Evolutionary conservation across 2,888 invertebrate genomes (phyloP), one percentile per base, ranked within the genome.

Genomic region (Dichetophora obliterata): DNA sequence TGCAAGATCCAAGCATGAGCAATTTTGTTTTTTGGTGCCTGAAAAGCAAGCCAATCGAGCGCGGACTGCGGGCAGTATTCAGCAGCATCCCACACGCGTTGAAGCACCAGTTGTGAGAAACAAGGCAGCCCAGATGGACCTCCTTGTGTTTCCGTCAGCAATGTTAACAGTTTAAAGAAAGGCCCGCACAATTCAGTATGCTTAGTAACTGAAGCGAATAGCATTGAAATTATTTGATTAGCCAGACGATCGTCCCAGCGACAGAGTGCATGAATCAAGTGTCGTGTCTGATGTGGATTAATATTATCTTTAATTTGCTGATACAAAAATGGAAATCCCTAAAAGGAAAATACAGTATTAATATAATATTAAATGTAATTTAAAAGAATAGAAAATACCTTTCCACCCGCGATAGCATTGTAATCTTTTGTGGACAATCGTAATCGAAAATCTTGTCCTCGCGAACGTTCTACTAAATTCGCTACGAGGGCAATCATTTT

Each of bases 401-500:
- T 97, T 80, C 96, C 95, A 75, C 96, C 95, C 27, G 96, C 93
- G 34, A 97, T 92, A 1, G 96, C 95, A 84, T 92, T 93, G 73
- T 95, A 94, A 87, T 97, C 97, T 74, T 93, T 93, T 37, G 94
- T 92, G 14, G 93, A 93, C 37, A 98, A 90, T 69, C 94, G 93
- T 31, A 98, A 90, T 79, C 93, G 92, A 73, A 92, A 94, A 86
- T 93, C 93, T 6, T 94, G 91, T 80, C 95, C 95, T 2, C 97
- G 91, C 54, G 97, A 96, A 80, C 96, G 93, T 88, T 98, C 98
- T 52, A 97, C 96, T 19, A 98, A 91, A 3, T 94, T 93, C 0
- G 96, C 96, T 43, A 97, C 95, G 14, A 98, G 90, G 14, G 96
- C 95, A 81, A 98, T 96, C 98, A 98, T 98, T 90, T 98, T 98